Percentiles rank a stretch among this genome's conserved stretches.
phyloP scores from a whole-genome alignment of 2,888 invertebrate genomes.

The Cephalotes varians region DNA sequence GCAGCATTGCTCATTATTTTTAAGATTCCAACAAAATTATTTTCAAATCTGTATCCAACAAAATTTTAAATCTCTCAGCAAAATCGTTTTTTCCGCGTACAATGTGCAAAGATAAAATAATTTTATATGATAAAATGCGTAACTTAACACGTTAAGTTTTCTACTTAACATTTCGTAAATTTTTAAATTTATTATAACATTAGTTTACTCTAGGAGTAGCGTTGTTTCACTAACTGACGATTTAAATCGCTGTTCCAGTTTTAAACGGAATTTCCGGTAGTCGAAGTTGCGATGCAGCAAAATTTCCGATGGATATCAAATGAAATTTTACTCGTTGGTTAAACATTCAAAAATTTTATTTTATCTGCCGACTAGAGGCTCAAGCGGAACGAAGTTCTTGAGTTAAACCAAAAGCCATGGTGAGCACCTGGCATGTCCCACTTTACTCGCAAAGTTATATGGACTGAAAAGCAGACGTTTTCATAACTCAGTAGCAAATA shows the following conservation, averaged over 20 bases:
- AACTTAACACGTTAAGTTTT: not conserved
- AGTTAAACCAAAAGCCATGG: constrained; percentile 64
- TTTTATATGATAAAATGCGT: not conserved
- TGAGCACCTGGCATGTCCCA: constrained; percentile 64
- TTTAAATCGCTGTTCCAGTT: not conserved
- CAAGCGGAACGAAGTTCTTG: constrained; percentile 55
- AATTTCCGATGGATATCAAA: constrained; percentile 33
- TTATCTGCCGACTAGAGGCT: constrained; percentile 25
- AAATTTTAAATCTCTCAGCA: no score
- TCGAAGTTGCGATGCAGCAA: constrained; percentile 9
- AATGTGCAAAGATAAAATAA: not conserved
- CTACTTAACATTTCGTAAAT: no score
- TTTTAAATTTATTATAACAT: not conserved
- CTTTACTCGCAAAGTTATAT: constrained; percentile 49
- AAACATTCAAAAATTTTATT: constrained; percentile 50
- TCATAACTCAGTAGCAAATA: constrained; percentile 20
- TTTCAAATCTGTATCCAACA: no score
- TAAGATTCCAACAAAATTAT: no score
- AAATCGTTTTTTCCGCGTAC: no score
- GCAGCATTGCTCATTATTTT: no score
- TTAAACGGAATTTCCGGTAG: constrained; percentile 22
- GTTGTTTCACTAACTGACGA: not conserved
- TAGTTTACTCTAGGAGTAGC: not conserved
- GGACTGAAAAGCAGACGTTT: constrained; percentile 11
- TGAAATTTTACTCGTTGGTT: constrained; percentile 37